Base-by-base conservation (phyloP, 2,888 invertebrate species). In the Pheosia tremula region DNA sequence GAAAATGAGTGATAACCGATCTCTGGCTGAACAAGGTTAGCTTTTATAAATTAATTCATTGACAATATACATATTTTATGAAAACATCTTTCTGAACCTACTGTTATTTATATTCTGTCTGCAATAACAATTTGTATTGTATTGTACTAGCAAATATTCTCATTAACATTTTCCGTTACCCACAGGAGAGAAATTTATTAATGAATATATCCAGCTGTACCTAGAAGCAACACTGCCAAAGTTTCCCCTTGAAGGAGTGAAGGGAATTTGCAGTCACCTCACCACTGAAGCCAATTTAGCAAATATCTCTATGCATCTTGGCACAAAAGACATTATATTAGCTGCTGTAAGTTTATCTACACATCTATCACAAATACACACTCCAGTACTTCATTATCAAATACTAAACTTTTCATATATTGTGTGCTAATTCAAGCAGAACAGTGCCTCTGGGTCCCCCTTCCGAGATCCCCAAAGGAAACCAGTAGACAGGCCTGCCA, bases 321-420 rank as follows among this genome's bases (percentile, higher is more conserved):
- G 99, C 52, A 95, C 97, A 39, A 96, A 95, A 75, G 98, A 99
- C 81, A 94, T 99, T 13, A 96, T 98, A 74, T 93, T 97, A 62
- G 95, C 96, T 73, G 91, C 94, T 58, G 98, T 98, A 94, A 95
- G 56, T 41, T 43, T 10, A 43, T 9, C 39, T 39, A 43, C 9
- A 43, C 10, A 43, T 4, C 4, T 3, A 9, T 5, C 0, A 39
- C 39, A 43, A 43, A 7, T 43, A 43, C 3, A 43, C 9, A 9
- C 43, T 43, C 9, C 24, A 24, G 1, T 24, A 24, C 24, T 24
- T 24, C 24, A 24, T 24, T 24, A 24, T 1, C 24, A 24, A 24
- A 24, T 24, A 24, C 24, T 24, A 24, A 24, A 24, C 24, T 24
- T 24, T 24, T 24, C 24, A 24, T 24, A 24, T 24, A 24, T 1